phyloP scores from a whole-genome alignment of 2,888 invertebrate genomes.

The Hirtodrosophila alboralis region DNA sequence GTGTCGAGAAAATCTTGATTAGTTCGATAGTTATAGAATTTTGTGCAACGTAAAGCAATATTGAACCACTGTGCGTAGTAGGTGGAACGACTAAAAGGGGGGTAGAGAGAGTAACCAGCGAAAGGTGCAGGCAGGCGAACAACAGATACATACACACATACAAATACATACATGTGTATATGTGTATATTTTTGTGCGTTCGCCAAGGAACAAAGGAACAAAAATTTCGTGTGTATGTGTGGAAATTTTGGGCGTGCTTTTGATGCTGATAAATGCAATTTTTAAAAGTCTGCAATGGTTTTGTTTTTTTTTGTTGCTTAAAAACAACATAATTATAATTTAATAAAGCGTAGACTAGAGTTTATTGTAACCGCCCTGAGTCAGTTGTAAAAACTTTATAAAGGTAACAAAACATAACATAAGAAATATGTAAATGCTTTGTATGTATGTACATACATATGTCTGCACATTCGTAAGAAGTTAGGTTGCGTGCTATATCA shows the following conservation, averaged over 20 bases:
- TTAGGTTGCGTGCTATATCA: slow-evolving; percentile 49
- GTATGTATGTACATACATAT: not conserved
- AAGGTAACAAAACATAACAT: not conserved
- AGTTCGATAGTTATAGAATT: no score
- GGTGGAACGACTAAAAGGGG: no score
- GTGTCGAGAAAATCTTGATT: no score
- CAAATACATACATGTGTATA: no score
- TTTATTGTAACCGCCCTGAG: no score
- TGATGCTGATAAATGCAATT: slow-evolving; percentile 6
- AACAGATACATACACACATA: slow-evolving; percentile 62
- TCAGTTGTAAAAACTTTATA: no score
- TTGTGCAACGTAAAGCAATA: no score
- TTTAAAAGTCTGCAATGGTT: no score
- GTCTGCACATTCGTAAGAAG: not conserved
- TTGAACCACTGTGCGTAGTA: no score
- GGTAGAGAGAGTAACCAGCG: slow-evolving; percentile 14
- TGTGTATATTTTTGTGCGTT: slow-evolving; percentile 43
- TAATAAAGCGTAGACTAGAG: no score
- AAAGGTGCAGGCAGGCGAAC: slow-evolving; percentile 22
- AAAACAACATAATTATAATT: no score
- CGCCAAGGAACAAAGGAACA: slow-evolving; percentile 54
- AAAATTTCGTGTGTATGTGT: slow-evolving; percentile 1
- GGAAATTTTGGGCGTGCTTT: not conserved
- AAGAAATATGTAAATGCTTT: slow-evolving; percentile 28
- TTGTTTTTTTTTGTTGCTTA: no score